Conservation (phyloP, 2,797 vertebrate genomes). For the Chlorospingus semifuscus region DNA sequence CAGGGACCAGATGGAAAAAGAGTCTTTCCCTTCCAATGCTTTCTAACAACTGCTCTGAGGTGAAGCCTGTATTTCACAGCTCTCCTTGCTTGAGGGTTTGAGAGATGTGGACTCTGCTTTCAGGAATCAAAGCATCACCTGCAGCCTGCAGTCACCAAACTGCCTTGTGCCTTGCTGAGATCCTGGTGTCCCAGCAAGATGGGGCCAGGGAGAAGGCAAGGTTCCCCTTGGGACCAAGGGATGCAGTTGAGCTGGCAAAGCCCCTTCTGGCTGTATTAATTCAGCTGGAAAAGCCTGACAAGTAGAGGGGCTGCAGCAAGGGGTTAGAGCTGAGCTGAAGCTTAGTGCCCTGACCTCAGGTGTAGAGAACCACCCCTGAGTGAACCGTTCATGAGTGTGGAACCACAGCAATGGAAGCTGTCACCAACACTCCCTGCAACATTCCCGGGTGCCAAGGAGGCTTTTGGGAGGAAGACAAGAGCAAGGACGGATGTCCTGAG, state of each 20-base stretch:
- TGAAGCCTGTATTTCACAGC: background rate
- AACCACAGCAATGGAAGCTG: background rate
- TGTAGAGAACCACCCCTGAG: background rate
- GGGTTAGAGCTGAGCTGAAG: background rate
- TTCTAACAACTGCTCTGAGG: fast-evolving
- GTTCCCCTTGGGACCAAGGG: background rate
- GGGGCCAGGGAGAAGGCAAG: background rate
- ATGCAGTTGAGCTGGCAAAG: fast-evolving
- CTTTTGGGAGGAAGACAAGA: background rate
- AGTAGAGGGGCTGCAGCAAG: background rate
- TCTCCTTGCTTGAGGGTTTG: background rate
- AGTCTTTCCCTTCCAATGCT: fast-evolving
- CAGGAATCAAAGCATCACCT: background rate
- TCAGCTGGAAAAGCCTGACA: background rate
- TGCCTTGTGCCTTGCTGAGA: fast-evolving
- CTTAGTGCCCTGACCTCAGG: background rate
- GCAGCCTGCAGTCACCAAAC: background rate
- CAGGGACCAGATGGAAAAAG: fast-evolving
- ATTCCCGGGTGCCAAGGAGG: fast-evolving
- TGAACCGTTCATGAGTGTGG: too few species aligned
- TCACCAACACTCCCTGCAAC: background rate
- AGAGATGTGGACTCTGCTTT: background rate
- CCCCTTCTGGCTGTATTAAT: background rate
- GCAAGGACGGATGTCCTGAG: background rate
- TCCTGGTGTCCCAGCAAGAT: fast-evolving